Conservation (phyloP, 2,113 vertebrate species). For the Procavia capensis region DNA sequence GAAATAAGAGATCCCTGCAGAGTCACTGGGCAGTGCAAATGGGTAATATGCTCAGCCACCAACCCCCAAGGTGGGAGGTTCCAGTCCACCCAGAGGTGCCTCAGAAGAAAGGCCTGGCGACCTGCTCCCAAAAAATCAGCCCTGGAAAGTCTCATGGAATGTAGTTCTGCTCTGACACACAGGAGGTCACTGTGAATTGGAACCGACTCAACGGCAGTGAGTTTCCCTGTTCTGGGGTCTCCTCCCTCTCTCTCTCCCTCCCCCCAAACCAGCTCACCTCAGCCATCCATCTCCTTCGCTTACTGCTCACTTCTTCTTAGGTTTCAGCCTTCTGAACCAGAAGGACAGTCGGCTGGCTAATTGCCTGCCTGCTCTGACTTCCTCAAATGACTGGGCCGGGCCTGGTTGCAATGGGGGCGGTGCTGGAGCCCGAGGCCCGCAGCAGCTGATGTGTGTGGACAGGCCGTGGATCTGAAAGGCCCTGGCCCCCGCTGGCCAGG, state of each 20-base stretch:
- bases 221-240: neutral
- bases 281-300: neutral
- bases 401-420: neutral
- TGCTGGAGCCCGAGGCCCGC: neutral
- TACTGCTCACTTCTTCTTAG: fast-evolving
- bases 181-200: too few species aligned
- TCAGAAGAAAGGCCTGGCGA: neutral
- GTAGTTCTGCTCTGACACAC: neutral
- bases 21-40: too few species aligned
- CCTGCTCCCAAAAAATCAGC: neutral
- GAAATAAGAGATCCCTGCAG: neutral
- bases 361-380: neutral
- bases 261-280: neutral
- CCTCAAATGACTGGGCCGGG: neutral
- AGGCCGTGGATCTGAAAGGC: conserved; percentile 52
- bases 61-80: neutral
- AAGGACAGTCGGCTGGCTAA: neutral
- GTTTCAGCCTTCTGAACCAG: neutral
- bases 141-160: neutral
- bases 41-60: neutral
- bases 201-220: too few species aligned
- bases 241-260: neutral
- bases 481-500: conserved; percentile 6
- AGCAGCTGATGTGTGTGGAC: conserved; percentile 59
- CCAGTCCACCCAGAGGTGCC: neutral